Evolutionary conservation across 2,113 vertebrate species (phyloP).

Genomic region (Ariopsis seemanni): DNA sequence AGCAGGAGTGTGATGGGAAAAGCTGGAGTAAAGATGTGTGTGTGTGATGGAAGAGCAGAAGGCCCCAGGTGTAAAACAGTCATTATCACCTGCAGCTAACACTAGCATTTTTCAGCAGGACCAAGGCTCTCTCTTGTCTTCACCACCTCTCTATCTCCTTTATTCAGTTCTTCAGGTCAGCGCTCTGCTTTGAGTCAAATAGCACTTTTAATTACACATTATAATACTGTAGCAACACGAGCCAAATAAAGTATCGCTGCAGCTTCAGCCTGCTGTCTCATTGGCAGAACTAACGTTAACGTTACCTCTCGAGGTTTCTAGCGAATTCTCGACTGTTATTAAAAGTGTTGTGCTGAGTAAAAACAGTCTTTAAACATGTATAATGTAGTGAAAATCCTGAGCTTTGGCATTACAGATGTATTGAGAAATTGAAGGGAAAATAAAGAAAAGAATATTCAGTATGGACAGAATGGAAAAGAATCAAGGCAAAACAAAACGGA

Average conservation of each 20-base stretch:
- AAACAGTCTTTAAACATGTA: not conserved
- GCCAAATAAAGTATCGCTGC: not conserved
- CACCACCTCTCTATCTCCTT: not conserved
- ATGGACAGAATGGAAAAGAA: not conserved
- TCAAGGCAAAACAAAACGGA: not conserved
- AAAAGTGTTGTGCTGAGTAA: not conserved
- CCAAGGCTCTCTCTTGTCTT: not conserved
- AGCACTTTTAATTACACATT: not conserved
- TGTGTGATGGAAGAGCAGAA: slow-evolving; percentile 33
- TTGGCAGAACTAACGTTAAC: not conserved
- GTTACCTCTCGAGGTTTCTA: not conserved
- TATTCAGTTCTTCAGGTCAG: not conserved
- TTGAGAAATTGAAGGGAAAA: not conserved
- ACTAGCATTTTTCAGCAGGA: slow-evolving; percentile 23
- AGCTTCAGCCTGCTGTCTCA: not conserved
- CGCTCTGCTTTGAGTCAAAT: not conserved
- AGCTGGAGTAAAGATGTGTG: slow-evolving; percentile 17
- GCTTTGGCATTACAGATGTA: not conserved
- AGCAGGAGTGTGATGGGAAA: not conserved
- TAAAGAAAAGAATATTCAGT: not conserved
- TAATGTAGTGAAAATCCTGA: not conserved
- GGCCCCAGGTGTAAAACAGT: slow-evolving; percentile 41
- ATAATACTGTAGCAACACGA: not conserved
- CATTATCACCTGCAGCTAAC: slow-evolving; percentile 57
- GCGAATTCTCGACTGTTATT: not conserved